Evolutionary conservation across 1,140 invertebrate species (phyloP).

Genomic region (Drosophila ohnishii): DNA sequence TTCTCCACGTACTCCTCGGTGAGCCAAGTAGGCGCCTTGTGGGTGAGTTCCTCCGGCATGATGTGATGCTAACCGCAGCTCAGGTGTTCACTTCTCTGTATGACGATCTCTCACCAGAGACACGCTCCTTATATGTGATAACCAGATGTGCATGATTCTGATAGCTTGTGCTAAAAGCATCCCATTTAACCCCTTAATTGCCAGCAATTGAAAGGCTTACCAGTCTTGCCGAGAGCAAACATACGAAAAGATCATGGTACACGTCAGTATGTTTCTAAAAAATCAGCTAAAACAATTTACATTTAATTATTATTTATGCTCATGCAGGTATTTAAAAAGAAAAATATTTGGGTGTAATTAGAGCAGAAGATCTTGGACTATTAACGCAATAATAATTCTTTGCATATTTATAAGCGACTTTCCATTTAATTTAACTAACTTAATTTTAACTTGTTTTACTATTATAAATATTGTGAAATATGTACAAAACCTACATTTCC

Average conservation of each 20-base stretch:
- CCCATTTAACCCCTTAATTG: neutral
- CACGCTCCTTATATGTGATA: neutral
- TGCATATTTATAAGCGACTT: neutral
- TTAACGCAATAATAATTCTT: neutral
- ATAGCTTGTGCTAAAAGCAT: neutral
- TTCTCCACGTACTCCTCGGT: slow-evolving; percentile 57
- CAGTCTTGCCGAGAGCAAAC: neutral
- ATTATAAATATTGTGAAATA: too few species aligned
- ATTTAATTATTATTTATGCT: too few species aligned
- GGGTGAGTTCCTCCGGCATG: slow-evolving; percentile 30
- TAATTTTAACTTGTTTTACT: too few species aligned
- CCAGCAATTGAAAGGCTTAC: neutral
- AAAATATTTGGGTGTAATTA: too few species aligned
- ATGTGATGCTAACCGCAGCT: neutral
- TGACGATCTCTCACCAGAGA: neutral
- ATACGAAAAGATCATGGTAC: neutral
- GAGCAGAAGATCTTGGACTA: too few species aligned
- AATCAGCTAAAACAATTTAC: neutral
- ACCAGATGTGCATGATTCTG: neutral
- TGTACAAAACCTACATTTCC: neutral
- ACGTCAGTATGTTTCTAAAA: neutral
- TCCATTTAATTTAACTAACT: neutral
- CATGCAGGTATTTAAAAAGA: too few species aligned
- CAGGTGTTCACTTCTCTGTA: neutral
- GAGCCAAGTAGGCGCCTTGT: slow-evolving; percentile 59